Evolutionary conservation across 1,140 invertebrate species (phyloP).

Genomic region (Chironomus tepperi): DNA sequence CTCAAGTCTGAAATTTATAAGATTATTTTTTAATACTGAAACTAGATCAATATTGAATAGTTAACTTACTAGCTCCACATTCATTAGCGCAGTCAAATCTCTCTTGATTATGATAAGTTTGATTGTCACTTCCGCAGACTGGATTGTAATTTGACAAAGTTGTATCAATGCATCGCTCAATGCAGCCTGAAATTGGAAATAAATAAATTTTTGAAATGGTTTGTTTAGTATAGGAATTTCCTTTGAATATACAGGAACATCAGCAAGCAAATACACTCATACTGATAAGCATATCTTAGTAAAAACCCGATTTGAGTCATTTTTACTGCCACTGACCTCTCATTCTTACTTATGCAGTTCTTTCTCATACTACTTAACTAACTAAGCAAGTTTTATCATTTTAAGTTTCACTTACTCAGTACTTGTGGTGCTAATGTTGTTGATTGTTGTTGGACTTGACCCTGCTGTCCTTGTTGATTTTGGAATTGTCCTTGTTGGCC

Average conservation of each 20-base stretch:
- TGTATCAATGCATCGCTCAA: background rate
- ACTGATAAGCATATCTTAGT: background rate
- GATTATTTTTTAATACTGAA: background rate
- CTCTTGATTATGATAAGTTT: slow-evolving; percentile 52
- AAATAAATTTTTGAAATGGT: background rate
- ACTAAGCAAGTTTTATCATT: background rate
- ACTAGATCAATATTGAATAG: background rate
- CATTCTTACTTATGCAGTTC: background rate
- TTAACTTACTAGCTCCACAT: slow-evolving; percentile 48
- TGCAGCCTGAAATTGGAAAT: background rate
- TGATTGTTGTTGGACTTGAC: background rate
- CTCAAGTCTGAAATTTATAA: background rate
- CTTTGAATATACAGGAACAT: too few relatives aligned
- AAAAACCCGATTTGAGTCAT: background rate
- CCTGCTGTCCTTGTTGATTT: background rate
- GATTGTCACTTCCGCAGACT: slow-evolving; percentile 56
- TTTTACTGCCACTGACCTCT: background rate
- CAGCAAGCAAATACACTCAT: background rate
- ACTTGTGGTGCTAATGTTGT: background rate
- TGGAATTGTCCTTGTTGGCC: background rate
- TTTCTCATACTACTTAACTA: background rate
- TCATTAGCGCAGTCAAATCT: slow-evolving; percentile 47
- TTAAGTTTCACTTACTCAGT: background rate
- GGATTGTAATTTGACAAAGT: slow-evolving; percentile 48
- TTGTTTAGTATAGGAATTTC: too few relatives aligned